Percentiles rank a stretch among this genome's conserved stretches.
Conservation (phyloP, 2,888 invertebrate genomes). For the Volucella inanis region DNA sequence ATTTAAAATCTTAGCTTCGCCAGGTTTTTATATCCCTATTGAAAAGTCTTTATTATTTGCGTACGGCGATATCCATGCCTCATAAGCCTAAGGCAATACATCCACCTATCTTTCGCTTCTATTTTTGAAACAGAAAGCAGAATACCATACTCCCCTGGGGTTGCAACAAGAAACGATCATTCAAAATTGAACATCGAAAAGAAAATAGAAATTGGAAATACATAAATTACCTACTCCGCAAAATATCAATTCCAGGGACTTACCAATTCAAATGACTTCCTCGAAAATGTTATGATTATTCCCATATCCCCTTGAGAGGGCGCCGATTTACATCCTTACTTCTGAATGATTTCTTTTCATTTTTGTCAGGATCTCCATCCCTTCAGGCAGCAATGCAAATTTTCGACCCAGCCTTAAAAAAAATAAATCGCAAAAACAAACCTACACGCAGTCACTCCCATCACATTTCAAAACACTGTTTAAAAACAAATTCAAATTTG, state of each 20-base stretch:
- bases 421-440: constrained; percentile 1
- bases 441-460: constrained; percentile 7
- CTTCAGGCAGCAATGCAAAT: constrained; percentile 53
- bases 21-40: no score
- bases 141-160: constrained; percentile 22
- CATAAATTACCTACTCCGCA: constrained; percentile 37
- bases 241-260: constrained; percentile 55
- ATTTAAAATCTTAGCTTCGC: no score
- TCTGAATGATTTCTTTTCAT: constrained; percentile 19
- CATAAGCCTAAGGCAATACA: no score
- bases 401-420: constrained; percentile 8
- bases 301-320: constrained; percentile 36
- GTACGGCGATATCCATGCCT: no score
- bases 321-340: constrained; percentile 37
- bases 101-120: no score
- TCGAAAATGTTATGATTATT: constrained; percentile 57
- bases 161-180: neutral
- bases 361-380: neutral
- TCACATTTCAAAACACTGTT: constrained; percentile 26
- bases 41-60: no score
- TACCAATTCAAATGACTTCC: constrained; percentile 59
- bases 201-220: constrained; percentile 20
- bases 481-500: constrained; percentile 49
- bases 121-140: neutral
- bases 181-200: neutral